Base-by-base conservation (phyloP, 2,113 vertebrate species). In the Salminus brasiliensis region DNA sequence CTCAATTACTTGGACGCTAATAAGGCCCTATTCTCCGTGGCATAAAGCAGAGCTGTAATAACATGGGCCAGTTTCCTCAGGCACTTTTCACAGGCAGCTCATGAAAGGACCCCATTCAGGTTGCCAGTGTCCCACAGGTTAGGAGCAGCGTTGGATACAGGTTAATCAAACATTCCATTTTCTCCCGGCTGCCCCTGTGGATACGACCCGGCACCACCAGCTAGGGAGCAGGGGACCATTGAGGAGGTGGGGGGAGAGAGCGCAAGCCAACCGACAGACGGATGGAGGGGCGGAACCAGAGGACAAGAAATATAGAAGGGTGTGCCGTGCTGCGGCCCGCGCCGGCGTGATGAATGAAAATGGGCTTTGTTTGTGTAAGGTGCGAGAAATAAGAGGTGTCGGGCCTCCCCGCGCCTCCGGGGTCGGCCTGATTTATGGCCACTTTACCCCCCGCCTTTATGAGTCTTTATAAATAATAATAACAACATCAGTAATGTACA, bases 401-500 rank as follows among this genome's bases (percentile, higher is more conserved):
- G 23, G 67, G 67, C 69, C 83, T 74, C 45, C 36, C 85, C 45
- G 65, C 29, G 82, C 77, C 80, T 83, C 43, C 59, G 39, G 59
- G 76, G 74, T 67, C 36, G 41, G 66, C 23, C 68, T 89, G 88
- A 89, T 87, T 85, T 82, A 87, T 87, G 80, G 71, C 30, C 29
- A 62, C 81, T 81, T 87, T 81, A 75, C 78, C 60, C 67, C 45
- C 29, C 16, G 83, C 76, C 72, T 85, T 89, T 87, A 85, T 84
- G 86, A 86, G 74, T 87, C 78, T 57, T 81, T 85, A 86, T 86
- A 87, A 86, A 88, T 88, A 86, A 87, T 85, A 85, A 79, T 85
- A 85, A 74, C 81, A 84, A 67, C 82, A 79, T 72, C 36, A 74
- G 84, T 84, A 81, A 85, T 83, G 84, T 84, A 76, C 78, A 71